A percentile compares a stretch with the other conserved stretches of the same genome.
Conservation (phyloP, 2,797 vertebrate species). For the Oreortyx pictus region DNA sequence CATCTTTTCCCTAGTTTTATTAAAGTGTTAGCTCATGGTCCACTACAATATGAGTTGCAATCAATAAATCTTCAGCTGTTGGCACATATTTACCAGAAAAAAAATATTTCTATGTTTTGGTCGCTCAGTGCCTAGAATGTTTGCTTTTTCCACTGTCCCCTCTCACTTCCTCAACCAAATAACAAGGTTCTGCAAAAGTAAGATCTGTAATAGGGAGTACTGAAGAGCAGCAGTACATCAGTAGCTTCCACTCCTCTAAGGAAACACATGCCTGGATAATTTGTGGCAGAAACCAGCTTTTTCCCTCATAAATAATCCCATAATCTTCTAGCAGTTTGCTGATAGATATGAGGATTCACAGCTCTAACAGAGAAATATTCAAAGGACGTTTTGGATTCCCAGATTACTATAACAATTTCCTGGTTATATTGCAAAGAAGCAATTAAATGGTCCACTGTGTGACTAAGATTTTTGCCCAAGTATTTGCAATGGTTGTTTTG, state of each 20-base stretch:
- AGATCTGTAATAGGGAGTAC: neutral
- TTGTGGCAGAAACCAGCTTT: neutral
- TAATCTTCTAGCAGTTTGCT: neutral
- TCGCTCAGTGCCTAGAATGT: neutral
- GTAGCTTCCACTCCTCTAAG: neutral
- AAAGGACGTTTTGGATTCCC: neutral
- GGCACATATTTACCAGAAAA: constrained; percentile 43
- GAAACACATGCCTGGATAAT: neutral
- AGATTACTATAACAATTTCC: neutral
- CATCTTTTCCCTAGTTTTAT: constrained; percentile 23
- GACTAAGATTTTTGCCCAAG: neutral
- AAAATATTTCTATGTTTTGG: constrained; percentile 8
- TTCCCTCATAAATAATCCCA: neutral
- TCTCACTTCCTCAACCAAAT: neutral
- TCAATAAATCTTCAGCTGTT: constrained; percentile 34
- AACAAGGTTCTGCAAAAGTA: neutral
- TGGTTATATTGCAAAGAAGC: neutral
- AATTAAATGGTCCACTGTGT: neutral
- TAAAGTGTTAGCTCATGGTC: constrained; percentile 28
- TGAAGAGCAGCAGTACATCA: neutral
- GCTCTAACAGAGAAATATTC: neutral
- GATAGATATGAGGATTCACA: neutral
- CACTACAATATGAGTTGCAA: constrained; percentile 25
- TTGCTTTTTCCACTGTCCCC: constrained; percentile 7
- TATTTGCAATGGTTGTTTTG: neutral